Conservation (phyloP, 1,140 invertebrate species). For the Telenomus remus region DNA sequence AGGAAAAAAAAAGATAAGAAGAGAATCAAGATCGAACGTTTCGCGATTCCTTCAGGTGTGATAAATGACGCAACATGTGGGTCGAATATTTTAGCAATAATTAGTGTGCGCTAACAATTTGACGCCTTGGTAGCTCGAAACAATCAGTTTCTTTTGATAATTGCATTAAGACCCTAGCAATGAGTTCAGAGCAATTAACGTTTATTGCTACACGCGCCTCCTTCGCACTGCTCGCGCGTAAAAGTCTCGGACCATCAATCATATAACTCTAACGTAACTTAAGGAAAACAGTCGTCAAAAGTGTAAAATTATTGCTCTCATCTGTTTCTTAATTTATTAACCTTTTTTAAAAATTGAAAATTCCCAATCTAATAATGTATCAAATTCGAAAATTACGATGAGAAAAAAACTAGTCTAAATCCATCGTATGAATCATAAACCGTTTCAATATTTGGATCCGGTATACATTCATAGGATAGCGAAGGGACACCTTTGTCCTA, state of each 20-base stretch:
- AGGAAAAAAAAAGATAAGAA: no score
- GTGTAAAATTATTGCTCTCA: no score
- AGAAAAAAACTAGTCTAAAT: not conserved
- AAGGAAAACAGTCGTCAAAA: no score
- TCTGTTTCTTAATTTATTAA: no score
- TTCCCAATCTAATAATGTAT: no score
- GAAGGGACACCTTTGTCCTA: slow-evolving; percentile 50
- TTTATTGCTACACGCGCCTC: slow-evolving; percentile 54
- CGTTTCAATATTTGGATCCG: slow-evolving; percentile 25
- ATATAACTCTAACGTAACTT: slow-evolving; percentile 9
- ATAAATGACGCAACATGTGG: slow-evolving; percentile 65
- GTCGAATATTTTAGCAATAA: slow-evolving; percentile 72
- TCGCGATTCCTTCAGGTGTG: slow-evolving; percentile 27
- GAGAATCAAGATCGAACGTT: slow-evolving; percentile 11
- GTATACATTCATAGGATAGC: slow-evolving; percentile 11
- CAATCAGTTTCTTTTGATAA: slow-evolving; percentile 64
- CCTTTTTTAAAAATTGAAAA: no score
- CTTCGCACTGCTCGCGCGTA: slow-evolving; percentile 14
- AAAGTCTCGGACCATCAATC: slow-evolving; percentile 22
- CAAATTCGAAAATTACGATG: not conserved
- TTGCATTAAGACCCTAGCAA: slow-evolving; percentile 64
- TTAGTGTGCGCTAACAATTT: slow-evolving; percentile 68
- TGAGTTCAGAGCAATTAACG: slow-evolving; percentile 63
- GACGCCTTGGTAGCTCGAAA: slow-evolving; percentile 57
- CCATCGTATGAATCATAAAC: slow-evolving; percentile 10